A percentile compares a stretch with the other conserved stretches of the same genome.
Conservation (phyloP, 2,888 invertebrate species). For the Caenorhabditis afra region DNA sequence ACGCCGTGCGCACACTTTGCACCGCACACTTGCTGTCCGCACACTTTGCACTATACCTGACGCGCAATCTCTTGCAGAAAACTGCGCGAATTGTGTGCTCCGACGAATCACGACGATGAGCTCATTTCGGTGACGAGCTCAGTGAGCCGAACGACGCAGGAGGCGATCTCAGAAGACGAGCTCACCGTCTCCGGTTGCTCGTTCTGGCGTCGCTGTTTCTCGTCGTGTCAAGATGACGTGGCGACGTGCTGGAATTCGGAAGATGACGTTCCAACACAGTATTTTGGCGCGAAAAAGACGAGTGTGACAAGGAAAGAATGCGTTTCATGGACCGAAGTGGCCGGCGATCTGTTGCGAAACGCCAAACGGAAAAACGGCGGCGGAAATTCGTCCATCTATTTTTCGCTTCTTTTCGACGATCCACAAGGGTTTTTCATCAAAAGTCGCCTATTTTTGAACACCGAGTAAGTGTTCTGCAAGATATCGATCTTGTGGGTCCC, state of each 20-base stretch:
- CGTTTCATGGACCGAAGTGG: constrained; percentile 37
- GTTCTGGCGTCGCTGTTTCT: constrained; percentile 56
- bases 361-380: too few relatives aligned
- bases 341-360: constrained; percentile 20
- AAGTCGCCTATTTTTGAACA: constrained; percentile 39
- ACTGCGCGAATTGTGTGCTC: constrained; percentile 36
- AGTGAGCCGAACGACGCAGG: background rate
- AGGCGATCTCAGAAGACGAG: constrained; percentile 49
- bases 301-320: constrained; percentile 17
- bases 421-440: constrained; percentile 21
- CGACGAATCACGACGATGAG: background rate
- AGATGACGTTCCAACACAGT: background rate
- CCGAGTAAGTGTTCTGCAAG: constrained; percentile 35
- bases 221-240: constrained; percentile 50
- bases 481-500: too few relatives aligned
- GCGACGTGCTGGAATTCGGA: constrained; percentile 27
- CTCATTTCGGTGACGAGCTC: background rate
- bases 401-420: constrained; percentile 35
- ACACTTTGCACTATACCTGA: background rate
- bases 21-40: background rate
- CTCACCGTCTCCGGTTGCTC: constrained; percentile 47
- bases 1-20: too few relatives aligned
- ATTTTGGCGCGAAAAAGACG: constrained; percentile 29
- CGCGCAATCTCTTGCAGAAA: constrained; percentile 11
- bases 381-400: constrained; percentile 15